Percentiles rank a stretch among this genome's conserved stretches.
Evolutionary conservation across 2,888 invertebrate genomes (phyloP).

Genomic region (Caenorhabditis sp.): DNA sequence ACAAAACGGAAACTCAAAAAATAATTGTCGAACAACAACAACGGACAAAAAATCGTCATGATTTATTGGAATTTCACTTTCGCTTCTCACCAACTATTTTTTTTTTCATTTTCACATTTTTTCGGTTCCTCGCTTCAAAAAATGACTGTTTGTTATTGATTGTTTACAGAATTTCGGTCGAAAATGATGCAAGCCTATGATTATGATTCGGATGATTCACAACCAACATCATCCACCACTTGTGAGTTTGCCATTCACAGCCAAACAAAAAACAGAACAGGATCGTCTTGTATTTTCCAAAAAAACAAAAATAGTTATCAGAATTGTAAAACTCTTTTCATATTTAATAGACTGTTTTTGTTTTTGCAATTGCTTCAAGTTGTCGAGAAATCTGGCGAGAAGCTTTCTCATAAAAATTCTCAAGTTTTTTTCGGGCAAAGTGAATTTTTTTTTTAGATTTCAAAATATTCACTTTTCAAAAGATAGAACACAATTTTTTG

Average conservation of each 20-base stretch:
- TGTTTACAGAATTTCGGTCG: not conserved
- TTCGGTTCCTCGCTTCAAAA: not conserved
- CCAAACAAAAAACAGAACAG: no score
- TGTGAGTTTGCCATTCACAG: conserved; percentile 19
- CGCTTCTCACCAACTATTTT: not conserved
- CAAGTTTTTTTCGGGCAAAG: no score
- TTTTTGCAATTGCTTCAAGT: no score
- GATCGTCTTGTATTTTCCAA: not conserved
- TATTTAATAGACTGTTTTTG: no score
- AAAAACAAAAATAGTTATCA: not conserved
- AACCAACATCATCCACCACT: conserved; percentile 17
- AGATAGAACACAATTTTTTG: no score
- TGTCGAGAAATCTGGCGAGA: no score
- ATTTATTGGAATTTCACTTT: not conserved
- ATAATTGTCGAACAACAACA: not conserved
- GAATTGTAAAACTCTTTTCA: not conserved
- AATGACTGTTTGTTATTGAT: not conserved
- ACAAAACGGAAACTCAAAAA: not conserved
- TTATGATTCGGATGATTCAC: conserved; percentile 41
- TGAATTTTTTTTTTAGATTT: no score
- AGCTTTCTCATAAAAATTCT: no score
- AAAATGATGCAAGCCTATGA: conserved; percentile 41
- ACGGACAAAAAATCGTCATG: not conserved
- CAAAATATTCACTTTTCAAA: no score
- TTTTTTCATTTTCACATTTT: not conserved